These are phyloP conservation scores for Hirundo rustica DNA, from an alignment of 2,797 vertebrate genomes.

Conservation along the genomic window DNA sequence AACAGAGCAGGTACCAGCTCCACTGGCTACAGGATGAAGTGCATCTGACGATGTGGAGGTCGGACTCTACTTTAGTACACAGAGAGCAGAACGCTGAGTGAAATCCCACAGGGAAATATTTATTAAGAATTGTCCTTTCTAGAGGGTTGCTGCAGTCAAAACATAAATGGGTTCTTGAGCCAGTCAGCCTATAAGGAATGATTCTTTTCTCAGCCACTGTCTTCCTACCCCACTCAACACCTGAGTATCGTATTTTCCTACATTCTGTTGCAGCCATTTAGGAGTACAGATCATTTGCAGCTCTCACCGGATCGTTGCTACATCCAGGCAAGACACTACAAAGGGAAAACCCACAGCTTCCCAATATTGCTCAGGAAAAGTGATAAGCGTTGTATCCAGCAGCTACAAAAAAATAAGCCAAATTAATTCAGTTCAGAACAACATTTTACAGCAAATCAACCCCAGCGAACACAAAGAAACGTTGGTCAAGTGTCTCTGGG, in stretches of 20 bases:
- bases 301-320: neutral
- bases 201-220: neutral
- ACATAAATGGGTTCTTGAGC: neutral
- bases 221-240: neutral
- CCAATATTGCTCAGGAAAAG: neutral
- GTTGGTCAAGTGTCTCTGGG: neutral
- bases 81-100: neutral
- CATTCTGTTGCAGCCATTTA: neutral
- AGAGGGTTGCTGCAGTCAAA: neutral
- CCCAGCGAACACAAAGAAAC: neutral
- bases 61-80: neutral
- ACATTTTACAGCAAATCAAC: neutral
- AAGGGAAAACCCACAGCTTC: neutral
- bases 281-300: neutral
- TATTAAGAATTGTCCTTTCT: neutral
- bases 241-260: neutral
- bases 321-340: neutral
- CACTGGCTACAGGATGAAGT: neutral
- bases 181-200: neutral
- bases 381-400: neutral
- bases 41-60: neutral
- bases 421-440: neutral
- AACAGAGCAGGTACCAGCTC: constrained; percentile 6
- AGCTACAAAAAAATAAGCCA: neutral
- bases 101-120: constrained; percentile 35